phyloP scores from a whole-genome alignment of 2,888 invertebrate genomes.

The Drosophila cognata region DNA sequence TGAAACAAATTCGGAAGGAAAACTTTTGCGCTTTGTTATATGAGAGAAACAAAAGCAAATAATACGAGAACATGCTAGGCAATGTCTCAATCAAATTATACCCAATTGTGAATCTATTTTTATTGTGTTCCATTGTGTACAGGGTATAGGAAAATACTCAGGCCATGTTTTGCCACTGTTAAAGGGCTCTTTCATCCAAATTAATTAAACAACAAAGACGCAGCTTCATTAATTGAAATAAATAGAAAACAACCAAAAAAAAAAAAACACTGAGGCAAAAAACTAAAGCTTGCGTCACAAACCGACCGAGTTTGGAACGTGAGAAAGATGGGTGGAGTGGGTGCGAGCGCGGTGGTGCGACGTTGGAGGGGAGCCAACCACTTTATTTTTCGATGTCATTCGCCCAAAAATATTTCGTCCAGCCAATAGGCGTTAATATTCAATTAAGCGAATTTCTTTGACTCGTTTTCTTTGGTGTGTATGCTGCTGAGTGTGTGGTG shows the following conservation, averaged over 20 bases:
- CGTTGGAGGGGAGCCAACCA: background rate
- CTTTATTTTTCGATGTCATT: slow-evolving; percentile 53
- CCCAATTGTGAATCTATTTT: background rate
- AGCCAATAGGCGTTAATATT: slow-evolving; percentile 73
- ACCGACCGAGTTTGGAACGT: slow-evolving; percentile 31
- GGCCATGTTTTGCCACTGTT: slow-evolving; percentile 9
- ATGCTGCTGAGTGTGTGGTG: background rate
- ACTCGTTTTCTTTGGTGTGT: background rate
- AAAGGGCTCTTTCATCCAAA: slow-evolving; percentile 46
- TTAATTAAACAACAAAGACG: slow-evolving; percentile 68
- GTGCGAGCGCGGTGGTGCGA: background rate
- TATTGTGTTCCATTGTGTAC: background rate
- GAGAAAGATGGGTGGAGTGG: slow-evolving; percentile 34
- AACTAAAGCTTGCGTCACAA: slow-evolving; percentile 22
- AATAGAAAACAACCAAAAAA: slow-evolving; percentile 46
- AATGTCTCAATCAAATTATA: background rate
- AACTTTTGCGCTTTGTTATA: background rate
- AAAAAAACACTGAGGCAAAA: background rate
- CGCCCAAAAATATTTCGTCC: slow-evolving; percentile 54
- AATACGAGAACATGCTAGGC: background rate
- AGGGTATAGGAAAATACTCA: slow-evolving; percentile 19
- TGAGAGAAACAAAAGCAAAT: background rate
- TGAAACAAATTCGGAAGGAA: background rate
- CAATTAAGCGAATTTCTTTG: slow-evolving; percentile 67
- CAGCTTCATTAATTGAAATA: slow-evolving; percentile 77